These are phyloP conservation scores for Campoletis sonorensis DNA, from an alignment of 1,140 invertebrate species.

Conservation along the genomic window DNA sequence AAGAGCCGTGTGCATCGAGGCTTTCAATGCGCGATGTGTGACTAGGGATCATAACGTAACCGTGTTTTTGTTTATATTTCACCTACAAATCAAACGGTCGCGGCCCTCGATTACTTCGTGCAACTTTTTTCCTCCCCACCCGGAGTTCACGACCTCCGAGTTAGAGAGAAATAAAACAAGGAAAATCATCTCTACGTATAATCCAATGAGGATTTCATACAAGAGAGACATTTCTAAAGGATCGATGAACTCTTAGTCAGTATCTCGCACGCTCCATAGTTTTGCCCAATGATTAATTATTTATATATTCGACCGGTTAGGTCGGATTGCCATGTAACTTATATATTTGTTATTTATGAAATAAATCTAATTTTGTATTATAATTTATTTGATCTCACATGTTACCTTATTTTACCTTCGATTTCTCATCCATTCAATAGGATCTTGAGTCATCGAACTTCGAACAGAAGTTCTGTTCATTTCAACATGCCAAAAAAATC, in stretches of 20 bases:
- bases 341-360: slow-evolving; percentile 74
- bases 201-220: slow-evolving; percentile 48
- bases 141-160: slow-evolving; percentile 27
- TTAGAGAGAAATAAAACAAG: not conserved
- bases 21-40: slow-evolving; percentile 13
- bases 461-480: no score
- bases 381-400: not conserved
- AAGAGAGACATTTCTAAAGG: slow-evolving; percentile 53
- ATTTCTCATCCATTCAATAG: not conserved
- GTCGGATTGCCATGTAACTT: slow-evolving; percentile 73
- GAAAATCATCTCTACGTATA: slow-evolving; percentile 17
- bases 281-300: slow-evolving; percentile 72
- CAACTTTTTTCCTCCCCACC: slow-evolving; percentile 36
- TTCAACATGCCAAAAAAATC: no score
- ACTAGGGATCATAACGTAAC: slow-evolving; percentile 21
- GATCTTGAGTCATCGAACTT: no score
- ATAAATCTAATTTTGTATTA: slow-evolving; percentile 73
- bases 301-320: slow-evolving; percentile 59
- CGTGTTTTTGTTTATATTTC: slow-evolving; percentile 20
- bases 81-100: slow-evolving; percentile 37
- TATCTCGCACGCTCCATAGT: slow-evolving; percentile 66
- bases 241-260: slow-evolving; percentile 69
- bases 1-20: slow-evolving; percentile 30
- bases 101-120: slow-evolving; percentile 48
- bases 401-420: not conserved